Conservation (phyloP, 2,888 invertebrate genomes). For the Eupeodes latifasciatus region DNA sequence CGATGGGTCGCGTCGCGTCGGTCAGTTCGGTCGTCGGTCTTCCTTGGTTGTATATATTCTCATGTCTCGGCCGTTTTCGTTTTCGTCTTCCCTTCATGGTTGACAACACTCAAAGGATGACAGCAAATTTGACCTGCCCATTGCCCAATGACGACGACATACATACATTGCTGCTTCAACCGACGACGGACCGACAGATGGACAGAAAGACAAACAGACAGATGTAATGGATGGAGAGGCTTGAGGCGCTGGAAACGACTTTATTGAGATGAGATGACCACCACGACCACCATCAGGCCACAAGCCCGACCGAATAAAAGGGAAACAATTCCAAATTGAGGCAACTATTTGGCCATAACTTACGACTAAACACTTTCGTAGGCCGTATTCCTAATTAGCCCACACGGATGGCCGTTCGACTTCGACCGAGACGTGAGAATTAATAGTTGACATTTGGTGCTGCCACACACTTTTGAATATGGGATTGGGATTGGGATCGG, state of each 20-base stretch:
- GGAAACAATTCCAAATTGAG: slow-evolving; percentile 68
- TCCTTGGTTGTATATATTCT: neutral
- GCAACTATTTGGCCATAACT: slow-evolving; percentile 76
- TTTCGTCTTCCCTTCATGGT: slow-evolving; percentile 41
- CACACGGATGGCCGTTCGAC: slow-evolving; percentile 65
- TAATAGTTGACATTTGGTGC: slow-evolving; percentile 75
- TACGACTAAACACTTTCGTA: slow-evolving; percentile 74
- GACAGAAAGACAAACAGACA: slow-evolving; percentile 15
- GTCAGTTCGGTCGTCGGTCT: neutral
- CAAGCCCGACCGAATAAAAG: slow-evolving; percentile 7
- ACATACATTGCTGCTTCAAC: slow-evolving; percentile 6
- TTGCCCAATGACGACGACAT: slow-evolving; percentile 21
- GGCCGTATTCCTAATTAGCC: slow-evolving; percentile 76
- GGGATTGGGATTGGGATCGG: slow-evolving; percentile 7
- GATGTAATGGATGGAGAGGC: slow-evolving; percentile 2
- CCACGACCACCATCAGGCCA: slow-evolving; percentile 30
- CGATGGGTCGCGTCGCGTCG: slow-evolving; percentile 1
- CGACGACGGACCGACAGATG: slow-evolving; percentile 28
- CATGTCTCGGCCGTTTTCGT: slow-evolving; percentile 11
- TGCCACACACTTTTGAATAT: slow-evolving; percentile 73
- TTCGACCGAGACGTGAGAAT: slow-evolving; percentile 58
- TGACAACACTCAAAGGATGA: slow-evolving; percentile 74
- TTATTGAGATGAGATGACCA: slow-evolving; percentile 70
- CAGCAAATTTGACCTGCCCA: slow-evolving; percentile 73
- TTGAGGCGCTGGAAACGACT: slow-evolving; percentile 65